Conservation (phyloP, 2,113 vertebrate genomes). For the Pipa parva region DNA sequence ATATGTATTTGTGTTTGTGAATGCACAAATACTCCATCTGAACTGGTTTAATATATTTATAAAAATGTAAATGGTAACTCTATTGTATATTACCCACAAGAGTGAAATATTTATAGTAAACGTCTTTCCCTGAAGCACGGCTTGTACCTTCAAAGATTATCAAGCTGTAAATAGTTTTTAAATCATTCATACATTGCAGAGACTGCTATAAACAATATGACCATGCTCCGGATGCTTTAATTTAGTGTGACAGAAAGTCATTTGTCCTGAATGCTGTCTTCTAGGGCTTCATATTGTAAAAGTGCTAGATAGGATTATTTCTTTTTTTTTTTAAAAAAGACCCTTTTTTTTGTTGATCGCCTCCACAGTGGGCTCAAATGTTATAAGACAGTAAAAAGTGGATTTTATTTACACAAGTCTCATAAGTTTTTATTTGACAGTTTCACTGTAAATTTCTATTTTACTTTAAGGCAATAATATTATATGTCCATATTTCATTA, state of each 20-base stretch:
- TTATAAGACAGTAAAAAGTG: no score
- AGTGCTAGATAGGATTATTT: conserved; percentile 15
- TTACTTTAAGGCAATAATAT: no score
- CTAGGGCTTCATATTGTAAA: conserved; percentile 8
- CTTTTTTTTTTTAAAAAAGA: not conserved
- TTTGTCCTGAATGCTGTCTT: conserved; percentile 10
- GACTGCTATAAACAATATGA: conserved; percentile 13
- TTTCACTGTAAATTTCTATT: no score
- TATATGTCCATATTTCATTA: no score
- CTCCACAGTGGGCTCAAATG: no score
- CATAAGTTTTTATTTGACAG: no score
- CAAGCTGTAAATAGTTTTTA: conserved; percentile 14
- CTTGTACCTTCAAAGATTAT: conserved; percentile 26
- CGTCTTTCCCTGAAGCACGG: not conserved
- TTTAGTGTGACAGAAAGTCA: conserved; percentile 24
- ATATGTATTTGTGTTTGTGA: no score
- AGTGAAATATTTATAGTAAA: conserved; percentile 10
- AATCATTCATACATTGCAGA: conserved; percentile 14
- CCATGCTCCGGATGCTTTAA: conserved; percentile 7
- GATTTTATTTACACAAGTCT: no score
- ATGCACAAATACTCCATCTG: no score
- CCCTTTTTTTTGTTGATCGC: no score
- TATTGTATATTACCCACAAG: not conserved
- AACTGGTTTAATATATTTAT: not conserved
- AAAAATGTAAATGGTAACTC: not conserved